Evolutionary conservation across 2,888 invertebrate species (phyloP).

Genomic region (Andrena chrysosceles): DNA sequence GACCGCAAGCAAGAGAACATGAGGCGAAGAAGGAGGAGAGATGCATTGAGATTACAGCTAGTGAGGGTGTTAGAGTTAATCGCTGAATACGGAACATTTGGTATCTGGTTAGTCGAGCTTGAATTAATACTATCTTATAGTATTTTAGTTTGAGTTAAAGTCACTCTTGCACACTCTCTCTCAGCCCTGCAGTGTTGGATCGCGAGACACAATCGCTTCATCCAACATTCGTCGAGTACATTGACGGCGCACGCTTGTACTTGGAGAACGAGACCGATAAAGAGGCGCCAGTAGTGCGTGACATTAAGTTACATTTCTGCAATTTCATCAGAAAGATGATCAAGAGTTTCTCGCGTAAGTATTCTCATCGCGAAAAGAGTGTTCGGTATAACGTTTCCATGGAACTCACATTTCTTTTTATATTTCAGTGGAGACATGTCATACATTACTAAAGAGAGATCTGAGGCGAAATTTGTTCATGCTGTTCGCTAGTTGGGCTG

Average conservation of each 20-base stretch:
- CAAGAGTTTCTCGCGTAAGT: constrained; percentile 95
- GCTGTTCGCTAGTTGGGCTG: constrained; percentile 97
- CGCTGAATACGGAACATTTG: constrained; percentile 96
- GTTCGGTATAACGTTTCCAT: not conserved
- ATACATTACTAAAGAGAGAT: constrained; percentile 94
- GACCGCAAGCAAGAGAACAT: constrained; percentile 99
- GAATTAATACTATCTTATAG: not conserved
- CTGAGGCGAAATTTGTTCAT: constrained; percentile 94
- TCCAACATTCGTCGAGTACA: constrained; percentile 95
- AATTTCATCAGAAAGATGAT: constrained; percentile 97
- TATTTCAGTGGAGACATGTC: constrained; percentile 93
- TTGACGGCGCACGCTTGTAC: constrained; percentile 96
- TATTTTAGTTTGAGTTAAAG: not conserved
- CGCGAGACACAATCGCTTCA: constrained; percentile 93
- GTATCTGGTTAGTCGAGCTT: constrained; percentile 85
- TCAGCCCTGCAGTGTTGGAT: constrained; percentile 93
- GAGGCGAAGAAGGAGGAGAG: constrained; percentile 94
- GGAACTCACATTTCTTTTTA: not conserved
- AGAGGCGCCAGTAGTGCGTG: constrained; percentile 93
- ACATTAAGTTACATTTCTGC: constrained; percentile 97
- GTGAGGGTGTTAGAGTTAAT: constrained; percentile 96
- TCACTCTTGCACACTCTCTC: constrained; percentile 42
- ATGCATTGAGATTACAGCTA: constrained; percentile 96
- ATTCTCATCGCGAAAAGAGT: not conserved
- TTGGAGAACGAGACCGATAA: constrained; percentile 98